Base-by-base conservation (phyloP, 2,797 vertebrate genomes). In the Acanthurus tractus region DNA sequence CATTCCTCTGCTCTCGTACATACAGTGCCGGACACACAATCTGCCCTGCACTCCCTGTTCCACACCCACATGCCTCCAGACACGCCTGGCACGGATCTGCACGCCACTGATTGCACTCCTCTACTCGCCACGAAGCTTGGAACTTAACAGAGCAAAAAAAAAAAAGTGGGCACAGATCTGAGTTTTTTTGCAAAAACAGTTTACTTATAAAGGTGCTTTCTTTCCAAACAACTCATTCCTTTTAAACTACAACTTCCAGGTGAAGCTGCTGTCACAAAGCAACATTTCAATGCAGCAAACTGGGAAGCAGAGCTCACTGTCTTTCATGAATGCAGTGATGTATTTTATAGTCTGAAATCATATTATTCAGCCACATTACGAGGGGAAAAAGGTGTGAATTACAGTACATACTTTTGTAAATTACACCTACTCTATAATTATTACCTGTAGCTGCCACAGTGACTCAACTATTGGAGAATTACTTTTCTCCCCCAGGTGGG, bases 341-440 rank as follows among this genome's bases (percentile, higher is more conserved):
- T 76, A 17, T 44, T 70, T 74, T 23, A 45, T 18, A 13, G 20
- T 62, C 48, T 58, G 2, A 55, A 59, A 34, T 63, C 46, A 44
- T 18, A 76, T 79, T 54, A 66, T 77, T 75, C 34, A 73, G 59
- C 57, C 49, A 44, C 45, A 42, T 8, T 61, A 62, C 15, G 18
- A 40, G 8, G 50, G 18, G 22, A 18, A 64, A 46, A 59, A 65
- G 11, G 0, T 40, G n/a, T 63, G 61, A 20, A 72, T 69, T 66
- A 68, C 49, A 73, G n/a, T 56, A 40, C 36, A 71, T 36, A 42
- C 13, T 17, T 76, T 61, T 66, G 44, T 67, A 49, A 84, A 64
- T 72, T 49, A 81, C 62, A 75, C 58, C 45, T 56, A n/a, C 71
- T 77, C 63, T 79, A 76, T 75, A 73, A 83, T 82, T 75, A 77